Evolutionary conservation across 35 echinoderm and acorn worm genomes (phyloP).

Genomic region (Stichopus chloronotus): DNA sequence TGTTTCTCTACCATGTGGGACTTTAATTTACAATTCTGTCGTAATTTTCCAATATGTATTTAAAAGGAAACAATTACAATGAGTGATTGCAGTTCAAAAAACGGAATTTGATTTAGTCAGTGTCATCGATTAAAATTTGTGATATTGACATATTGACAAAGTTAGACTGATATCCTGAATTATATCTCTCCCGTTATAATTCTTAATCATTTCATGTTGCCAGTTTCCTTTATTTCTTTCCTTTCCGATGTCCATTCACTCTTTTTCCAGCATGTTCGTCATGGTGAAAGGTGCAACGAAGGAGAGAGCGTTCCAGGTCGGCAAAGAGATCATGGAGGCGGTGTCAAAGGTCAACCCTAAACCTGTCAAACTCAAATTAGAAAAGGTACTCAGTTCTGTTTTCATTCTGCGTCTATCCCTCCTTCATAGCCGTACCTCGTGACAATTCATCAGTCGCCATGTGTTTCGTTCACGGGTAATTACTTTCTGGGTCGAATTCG

Average conservation of each 20-base stretch:
- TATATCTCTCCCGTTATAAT: too few species aligned
- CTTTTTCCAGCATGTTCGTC: slow-evolving; percentile 80
- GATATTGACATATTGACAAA: too few species aligned
- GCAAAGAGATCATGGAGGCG: slow-evolving; percentile 82
- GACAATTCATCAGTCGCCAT: not conserved
- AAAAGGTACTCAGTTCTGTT: slow-evolving; percentile 75
- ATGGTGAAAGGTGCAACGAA: slow-evolving; percentile 88
- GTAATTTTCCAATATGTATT: too few species aligned
- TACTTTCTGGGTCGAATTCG: not conserved
- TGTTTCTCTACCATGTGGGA: too few species aligned
- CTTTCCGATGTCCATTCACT: not conserved
- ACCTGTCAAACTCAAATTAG: slow-evolving; percentile 96
- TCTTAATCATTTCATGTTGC: too few species aligned
- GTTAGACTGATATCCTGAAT: too few species aligned
- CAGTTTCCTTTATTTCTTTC: too few species aligned
- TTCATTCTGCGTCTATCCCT: not conserved
- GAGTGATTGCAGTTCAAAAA: too few species aligned
- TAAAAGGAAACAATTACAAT: too few species aligned
- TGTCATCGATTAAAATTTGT: too few species aligned
- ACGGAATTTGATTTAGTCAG: too few species aligned
- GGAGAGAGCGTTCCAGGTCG: slow-evolving; percentile 87
- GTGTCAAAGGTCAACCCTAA: slow-evolving; percentile 91
- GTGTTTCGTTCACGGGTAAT: not conserved
- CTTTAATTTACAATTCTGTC: too few species aligned
- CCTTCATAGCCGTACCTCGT: not conserved